A percentile compares a stretch with the other conserved stretches of the same genome.
Evolutionary conservation across 2,888 invertebrate species (phyloP).

Genomic region (Cremastobaeus sp.): DNA sequence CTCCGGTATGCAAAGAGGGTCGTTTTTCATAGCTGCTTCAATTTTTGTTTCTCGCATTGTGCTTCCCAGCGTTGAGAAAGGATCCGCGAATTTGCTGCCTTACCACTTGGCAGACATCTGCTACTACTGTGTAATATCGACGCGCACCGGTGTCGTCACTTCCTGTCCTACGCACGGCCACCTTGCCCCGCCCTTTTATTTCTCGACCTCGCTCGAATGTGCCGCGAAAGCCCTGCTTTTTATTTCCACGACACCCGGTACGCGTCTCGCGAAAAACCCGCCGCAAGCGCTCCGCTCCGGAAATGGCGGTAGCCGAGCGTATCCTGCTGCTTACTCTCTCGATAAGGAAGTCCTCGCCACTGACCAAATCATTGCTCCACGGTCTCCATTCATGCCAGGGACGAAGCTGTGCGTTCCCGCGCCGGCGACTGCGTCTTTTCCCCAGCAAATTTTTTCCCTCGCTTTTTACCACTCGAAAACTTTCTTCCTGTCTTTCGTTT

Average conservation of each 20-base stretch:
- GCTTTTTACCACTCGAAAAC: too few species aligned
- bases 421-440: too few species aligned
- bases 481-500: too few species aligned
- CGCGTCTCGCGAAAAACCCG: conserved; percentile 51
- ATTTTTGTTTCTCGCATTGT: conserved; percentile 57
- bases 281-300: conserved; percentile 41
- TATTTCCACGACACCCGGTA: conserved; percentile 54
- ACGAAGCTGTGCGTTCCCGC: too few species aligned
- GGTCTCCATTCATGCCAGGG: conserved; percentile 28
- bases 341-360: conserved; percentile 46
- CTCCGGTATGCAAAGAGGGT: conserved; percentile 46
- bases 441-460: too few species aligned
- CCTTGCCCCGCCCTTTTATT: conserved; percentile 47
- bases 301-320: conserved; percentile 53
- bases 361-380: conserved; percentile 42
- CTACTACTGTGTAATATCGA: conserved; percentile 55
- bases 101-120: conserved; percentile 61
- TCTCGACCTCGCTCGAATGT: conserved; percentile 10
- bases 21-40: conserved; percentile 55
- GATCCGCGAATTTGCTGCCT: conserved; percentile 43
- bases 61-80: conserved; percentile 54
- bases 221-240: conserved; percentile 39
- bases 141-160: conserved; percentile 59
- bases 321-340: conserved; percentile 44
- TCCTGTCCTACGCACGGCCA: conserved; percentile 54